Percentiles rank a stretch among this genome's conserved stretches.
Evolutionary conservation across 2,888 invertebrate genomes (phyloP).

Genomic region (Cephus pygmeus): DNA sequence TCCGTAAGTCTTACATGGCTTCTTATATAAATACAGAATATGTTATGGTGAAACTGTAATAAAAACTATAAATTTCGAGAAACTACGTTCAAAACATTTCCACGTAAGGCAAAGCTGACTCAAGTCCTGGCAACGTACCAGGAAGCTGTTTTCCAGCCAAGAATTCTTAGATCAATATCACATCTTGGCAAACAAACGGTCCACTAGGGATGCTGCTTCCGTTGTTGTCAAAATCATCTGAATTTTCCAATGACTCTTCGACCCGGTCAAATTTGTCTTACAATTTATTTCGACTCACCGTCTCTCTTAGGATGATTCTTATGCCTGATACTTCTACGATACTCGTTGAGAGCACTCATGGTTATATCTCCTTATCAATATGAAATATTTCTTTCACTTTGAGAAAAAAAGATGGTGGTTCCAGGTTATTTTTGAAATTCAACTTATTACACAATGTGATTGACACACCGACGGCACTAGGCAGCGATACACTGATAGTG

Average conservation of each 20-base stretch:
- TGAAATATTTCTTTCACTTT: not conserved
- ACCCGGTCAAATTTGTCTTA: not conserved
- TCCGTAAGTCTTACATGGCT: not conserved
- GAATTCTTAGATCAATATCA: not conserved
- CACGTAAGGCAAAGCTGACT: not conserved
- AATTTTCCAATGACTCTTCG: not conserved
- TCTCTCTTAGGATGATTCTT: not conserved
- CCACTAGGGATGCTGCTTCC: not conserved
- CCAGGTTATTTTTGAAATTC: not conserved
- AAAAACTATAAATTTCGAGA: not conserved
- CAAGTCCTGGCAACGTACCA: constrained; percentile 1
- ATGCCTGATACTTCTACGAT: not conserved
- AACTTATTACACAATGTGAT: not conserved
- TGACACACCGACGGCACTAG: not conserved
- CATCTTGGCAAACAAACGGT: not conserved
- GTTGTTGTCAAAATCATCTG: not conserved
- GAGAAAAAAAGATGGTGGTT: not conserved
- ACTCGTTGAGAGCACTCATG: not conserved
- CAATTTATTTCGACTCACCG: not conserved
- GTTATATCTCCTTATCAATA: not conserved
- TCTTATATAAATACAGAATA: not conserved
- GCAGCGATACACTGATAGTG: not conserved
- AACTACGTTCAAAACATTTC: not conserved
- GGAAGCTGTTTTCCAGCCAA: not conserved
- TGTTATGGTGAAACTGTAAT: not conserved